Conservation (phyloP, 1,140 invertebrate genomes). For the Diprion similis region DNA sequence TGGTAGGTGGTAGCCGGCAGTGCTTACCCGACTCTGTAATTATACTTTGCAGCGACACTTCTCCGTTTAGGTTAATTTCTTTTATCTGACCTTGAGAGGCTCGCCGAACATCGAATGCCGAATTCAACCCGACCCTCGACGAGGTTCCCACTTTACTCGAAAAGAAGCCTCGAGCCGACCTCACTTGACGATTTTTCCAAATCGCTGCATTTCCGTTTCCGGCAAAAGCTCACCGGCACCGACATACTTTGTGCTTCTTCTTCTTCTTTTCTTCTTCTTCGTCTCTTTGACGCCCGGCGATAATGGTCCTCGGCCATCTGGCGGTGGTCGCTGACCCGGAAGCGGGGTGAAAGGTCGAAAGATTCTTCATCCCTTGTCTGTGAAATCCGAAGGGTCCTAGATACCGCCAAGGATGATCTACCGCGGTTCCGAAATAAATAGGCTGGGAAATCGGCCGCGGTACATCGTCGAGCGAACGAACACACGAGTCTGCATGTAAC, state of each 20-base stretch:
- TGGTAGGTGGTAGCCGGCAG: background rate
- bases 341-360: background rate
- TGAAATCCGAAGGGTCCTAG: too few relatives aligned
- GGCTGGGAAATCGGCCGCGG: background rate
- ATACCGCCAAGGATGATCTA: too few relatives aligned
- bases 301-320: background rate
- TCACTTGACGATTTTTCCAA: background rate
- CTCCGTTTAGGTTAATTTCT: too few relatives aligned
- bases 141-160: too few relatives aligned
- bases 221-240: too few relatives aligned
- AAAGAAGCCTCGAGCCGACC: background rate
- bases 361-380: too few relatives aligned
- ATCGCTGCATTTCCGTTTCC: background rate
- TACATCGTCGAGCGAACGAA: background rate
- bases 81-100: too few relatives aligned
- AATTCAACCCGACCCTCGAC: too few relatives aligned
- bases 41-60: too few relatives aligned
- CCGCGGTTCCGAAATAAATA: background rate
- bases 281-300: background rate
- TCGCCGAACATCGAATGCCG: too few relatives aligned
- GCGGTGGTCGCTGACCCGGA: constrained; percentile 8
- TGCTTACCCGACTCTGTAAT: too few relatives aligned
- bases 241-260: constrained; percentile 29
- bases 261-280: constrained; percentile 13
- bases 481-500: too few relatives aligned